Base-by-base conservation (phyloP, 1,140 invertebrate genomes). In the Gryllus bimaculatus region DNA sequence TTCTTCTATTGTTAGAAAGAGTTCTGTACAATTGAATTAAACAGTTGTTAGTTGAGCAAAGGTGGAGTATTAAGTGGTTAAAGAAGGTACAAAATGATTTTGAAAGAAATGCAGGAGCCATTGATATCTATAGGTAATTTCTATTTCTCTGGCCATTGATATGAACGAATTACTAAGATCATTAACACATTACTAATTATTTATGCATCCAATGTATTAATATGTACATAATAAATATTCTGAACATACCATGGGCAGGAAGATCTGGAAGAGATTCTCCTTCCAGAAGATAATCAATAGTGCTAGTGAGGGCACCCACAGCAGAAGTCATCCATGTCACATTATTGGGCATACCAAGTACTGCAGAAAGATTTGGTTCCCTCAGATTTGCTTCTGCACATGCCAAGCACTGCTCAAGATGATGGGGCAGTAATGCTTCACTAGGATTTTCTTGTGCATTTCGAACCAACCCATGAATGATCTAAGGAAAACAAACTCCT, bases 321-420 rank as follows among this genome's bases (percentile, higher is more conserved):
- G 85, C 82, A 7, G 87, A 88, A 80, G 88, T 89, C n/a, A 89
- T 81, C 86, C 87, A 88, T 0, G 84, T 81, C 13, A 87, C 83
- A 75, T 85, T 83, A 7, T 48, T 76, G 8, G 85, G 81, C 0
- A 82, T 81, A 0, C 84, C 85, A 8, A 89, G 83, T 20, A 86
- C 83, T 76, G 83, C 84, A 77, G 78, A 83, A 3, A 87, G 81
- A 8, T 84, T 82, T 8, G 83, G 82, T 49, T 88, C 83, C 73
- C 86, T 85, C 18, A 89, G 81, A 39, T 88, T 83, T n/a, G 82
- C 83, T 5, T 85, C 84, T 0, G 84, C 84, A 82, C 88, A 89
- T 15, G 83, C 84, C 8, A 90, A 77, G 7, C 54, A 83, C 0
- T 85, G 20, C 12, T 47, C 47, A 47, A 78, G 77, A 10, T 48